Percentiles rank a stretch among this genome's conserved stretches.
Conservation (phyloP, 2,797 vertebrate genomes). For the Muscicapa striata region DNA sequence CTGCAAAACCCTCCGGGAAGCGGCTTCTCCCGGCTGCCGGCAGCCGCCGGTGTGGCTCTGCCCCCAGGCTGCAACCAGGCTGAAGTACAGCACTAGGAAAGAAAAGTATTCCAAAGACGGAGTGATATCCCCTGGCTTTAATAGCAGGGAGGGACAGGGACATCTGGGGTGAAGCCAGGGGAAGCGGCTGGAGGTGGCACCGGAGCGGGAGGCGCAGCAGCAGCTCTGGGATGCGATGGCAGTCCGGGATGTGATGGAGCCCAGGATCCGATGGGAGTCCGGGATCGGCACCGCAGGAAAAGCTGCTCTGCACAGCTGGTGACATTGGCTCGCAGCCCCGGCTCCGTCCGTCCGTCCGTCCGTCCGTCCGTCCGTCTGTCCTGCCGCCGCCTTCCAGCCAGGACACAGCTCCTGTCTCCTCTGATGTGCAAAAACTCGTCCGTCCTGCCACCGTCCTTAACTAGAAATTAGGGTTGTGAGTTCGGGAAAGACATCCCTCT, state of each 20-base stretch:
- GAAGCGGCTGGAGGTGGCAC: not conserved
- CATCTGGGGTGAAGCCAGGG: not conserved
- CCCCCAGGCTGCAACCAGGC: slow-evolving; percentile 33
- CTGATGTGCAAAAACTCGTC: not conserved
- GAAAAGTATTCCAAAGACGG: not conserved
- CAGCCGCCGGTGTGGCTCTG: slow-evolving; percentile 25
- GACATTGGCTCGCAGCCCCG: not conserved
- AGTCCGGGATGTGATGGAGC: not conserved
- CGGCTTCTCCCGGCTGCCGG: not conserved
- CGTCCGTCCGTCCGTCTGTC: not conserved
- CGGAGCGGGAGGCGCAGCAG: not conserved
- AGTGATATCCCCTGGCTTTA: not conserved
- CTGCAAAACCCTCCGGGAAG: not conserved
- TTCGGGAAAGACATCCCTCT: not conserved
- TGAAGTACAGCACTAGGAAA: not conserved
- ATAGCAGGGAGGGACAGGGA: not conserved
- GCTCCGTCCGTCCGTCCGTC: not conserved
- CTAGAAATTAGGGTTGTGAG: not conserved
- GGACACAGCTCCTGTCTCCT: not conserved
- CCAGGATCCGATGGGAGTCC: not conserved
- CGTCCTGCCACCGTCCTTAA: not conserved
- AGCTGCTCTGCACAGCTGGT: not conserved
- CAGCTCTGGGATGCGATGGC: not conserved
- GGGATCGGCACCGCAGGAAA: not conserved
- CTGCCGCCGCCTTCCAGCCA: not conserved